Conservation (phyloP, 2,888 invertebrate species). For the Eueremaeus valkanovi region DNA sequence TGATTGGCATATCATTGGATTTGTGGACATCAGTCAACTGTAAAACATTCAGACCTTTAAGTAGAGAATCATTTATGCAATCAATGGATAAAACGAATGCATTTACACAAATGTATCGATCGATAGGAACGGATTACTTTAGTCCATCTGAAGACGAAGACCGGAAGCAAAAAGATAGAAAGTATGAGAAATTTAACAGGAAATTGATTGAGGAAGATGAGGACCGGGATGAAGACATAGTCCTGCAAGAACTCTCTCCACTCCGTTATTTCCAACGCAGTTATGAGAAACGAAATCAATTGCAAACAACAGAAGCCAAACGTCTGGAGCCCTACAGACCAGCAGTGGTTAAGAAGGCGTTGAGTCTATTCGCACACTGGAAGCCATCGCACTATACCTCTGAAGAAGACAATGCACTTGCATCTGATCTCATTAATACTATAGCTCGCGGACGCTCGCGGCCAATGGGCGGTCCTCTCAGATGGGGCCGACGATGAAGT, state of each 20-base stretch:
- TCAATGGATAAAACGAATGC: background rate
- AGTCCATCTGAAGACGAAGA: background rate
- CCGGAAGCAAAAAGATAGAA: no score
- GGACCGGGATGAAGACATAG: background rate
- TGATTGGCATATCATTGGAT: slow-evolving; percentile 8
- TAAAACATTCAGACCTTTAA: background rate
- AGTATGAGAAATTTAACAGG: no score
- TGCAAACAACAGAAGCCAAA: no score
- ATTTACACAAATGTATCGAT: background rate
- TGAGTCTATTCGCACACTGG: slow-evolving; percentile 41
- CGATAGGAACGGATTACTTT: no score
- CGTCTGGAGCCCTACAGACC: no score
- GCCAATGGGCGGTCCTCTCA: slow-evolving; percentile 36
- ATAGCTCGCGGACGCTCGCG: slow-evolving; percentile 23
- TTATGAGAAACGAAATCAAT: no score
- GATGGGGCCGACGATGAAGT: slow-evolving; percentile 57
- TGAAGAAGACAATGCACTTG: background rate
- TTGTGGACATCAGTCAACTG: background rate
- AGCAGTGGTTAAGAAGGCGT: slow-evolving; percentile 34
- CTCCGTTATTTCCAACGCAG: no score
- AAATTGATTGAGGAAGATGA: no score
- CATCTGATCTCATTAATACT: slow-evolving; percentile 20
- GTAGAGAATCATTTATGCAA: background rate
- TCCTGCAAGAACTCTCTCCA: no score
- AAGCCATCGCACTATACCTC: slow-evolving; percentile 30